These are phyloP conservation scores for Passer montanus DNA, from an alignment of 2,113 vertebrate genomes.

Conservation along the genomic window DNA sequence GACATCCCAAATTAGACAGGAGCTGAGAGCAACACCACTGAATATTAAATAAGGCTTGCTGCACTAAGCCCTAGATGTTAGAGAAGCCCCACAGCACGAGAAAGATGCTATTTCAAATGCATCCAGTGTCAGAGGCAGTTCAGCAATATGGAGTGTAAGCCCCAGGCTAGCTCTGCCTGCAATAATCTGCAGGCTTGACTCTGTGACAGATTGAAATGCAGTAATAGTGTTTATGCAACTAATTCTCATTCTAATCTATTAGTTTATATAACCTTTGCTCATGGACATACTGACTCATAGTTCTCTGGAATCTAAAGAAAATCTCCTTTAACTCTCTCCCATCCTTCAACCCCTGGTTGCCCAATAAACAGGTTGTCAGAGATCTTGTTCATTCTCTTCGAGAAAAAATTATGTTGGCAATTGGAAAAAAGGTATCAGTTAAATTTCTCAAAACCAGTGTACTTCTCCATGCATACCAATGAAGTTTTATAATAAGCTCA, in stretches of 20 bases:
- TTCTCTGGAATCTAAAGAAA: constrained; percentile 11
- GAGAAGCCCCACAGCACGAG: neutral
- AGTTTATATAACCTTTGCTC: constrained; percentile 61
- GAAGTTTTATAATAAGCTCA: neutral
- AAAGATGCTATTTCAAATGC: neutral
- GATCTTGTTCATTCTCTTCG: neutral
- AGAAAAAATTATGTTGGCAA: neutral
- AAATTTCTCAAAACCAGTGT: neutral
- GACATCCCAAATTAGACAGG: neutral
- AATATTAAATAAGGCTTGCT: neutral
- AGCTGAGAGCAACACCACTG: neutral
- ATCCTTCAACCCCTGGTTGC: neutral
- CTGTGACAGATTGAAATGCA: constrained; percentile 49
- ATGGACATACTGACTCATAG: neutral
- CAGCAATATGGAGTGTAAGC: neutral
- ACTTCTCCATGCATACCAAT: neutral
- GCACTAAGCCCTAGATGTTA: neutral
- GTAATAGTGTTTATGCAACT: constrained; percentile 57
- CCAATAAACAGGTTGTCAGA: neutral
- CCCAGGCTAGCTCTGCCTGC: neutral
- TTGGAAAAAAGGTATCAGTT: neutral
- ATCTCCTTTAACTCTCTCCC: neutral
- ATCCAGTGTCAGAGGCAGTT: neutral
- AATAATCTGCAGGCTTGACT: constrained; percentile 50
- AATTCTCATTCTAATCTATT: constrained; percentile 64